These are phyloP conservation scores for Trinectes maculatus DNA, from an alignment of 2,113 vertebrate species.

Conservation along the genomic window DNA sequence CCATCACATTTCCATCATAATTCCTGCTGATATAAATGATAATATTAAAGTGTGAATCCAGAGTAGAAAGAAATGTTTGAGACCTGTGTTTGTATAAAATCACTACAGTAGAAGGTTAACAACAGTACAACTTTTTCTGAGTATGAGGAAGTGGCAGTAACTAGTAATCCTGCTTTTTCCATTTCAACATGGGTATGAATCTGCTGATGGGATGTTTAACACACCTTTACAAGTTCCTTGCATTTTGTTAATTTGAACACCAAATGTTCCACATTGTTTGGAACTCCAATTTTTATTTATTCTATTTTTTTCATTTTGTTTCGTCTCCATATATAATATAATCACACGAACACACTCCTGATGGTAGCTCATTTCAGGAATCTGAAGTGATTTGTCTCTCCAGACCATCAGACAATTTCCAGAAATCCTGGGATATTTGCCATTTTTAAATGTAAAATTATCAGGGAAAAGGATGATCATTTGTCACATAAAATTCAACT, in stretches of 20 bases:
- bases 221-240: conserved; percentile 39
- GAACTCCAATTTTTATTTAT: conserved; percentile 49
- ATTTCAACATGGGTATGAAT: conserved; percentile 9
- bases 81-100: conserved; percentile 44
- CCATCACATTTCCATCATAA: conserved; percentile 7
- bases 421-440: conserved; percentile 48
- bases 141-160: background rate
- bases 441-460: conserved; percentile 53
- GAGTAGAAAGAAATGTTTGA: conserved; percentile 23
- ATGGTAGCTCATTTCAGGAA: conserved; percentile 9
- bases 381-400: conserved; percentile 10
- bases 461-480: conserved; percentile 54
- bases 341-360: conserved; percentile 49
- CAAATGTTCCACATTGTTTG: conserved; percentile 43
- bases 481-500: conserved; percentile 21
- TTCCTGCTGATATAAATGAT: conserved; percentile 14
- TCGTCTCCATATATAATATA: conserved; percentile 31
- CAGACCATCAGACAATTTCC: conserved; percentile 4
- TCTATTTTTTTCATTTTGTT: conserved; percentile 37
- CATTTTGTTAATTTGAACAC: conserved; percentile 25
- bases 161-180: conserved; percentile 4
- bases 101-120: conserved; percentile 45
- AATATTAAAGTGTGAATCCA: conserved; percentile 34
- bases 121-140: conserved; percentile 29
- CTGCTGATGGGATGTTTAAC: conserved; percentile 61